These are phyloP conservation scores for Hirtodrosophila confusa DNA, from an alignment of 2,888 invertebrate genomes.

Conservation along the genomic window DNA sequence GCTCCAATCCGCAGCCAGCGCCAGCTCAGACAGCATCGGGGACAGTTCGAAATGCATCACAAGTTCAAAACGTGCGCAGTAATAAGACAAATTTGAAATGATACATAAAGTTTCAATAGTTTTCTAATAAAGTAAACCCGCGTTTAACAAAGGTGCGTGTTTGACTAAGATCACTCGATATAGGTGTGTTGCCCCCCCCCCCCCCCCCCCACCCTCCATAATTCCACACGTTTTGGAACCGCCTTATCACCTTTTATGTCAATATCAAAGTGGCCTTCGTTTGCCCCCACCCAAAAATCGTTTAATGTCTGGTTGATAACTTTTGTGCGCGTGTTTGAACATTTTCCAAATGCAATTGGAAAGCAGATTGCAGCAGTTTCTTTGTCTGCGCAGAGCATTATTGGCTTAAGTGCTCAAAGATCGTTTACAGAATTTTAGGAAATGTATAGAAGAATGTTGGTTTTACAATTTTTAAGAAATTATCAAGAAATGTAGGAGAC, in stretches of 20 bases:
- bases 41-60: slow-evolving; percentile 42
- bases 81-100: no score
- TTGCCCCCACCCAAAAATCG: slow-evolving; percentile 11
- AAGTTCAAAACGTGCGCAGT: slow-evolving; percentile 28
- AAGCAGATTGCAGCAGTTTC: slow-evolving; percentile 27
- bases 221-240: no score
- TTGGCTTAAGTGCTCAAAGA: no score
- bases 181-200: no score
- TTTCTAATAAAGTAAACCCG: no score
- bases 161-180: no score
- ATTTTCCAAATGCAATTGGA: slow-evolving; percentile 36
- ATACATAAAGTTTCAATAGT: no score
- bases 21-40: slow-evolving; percentile 24
- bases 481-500: no score
- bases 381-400: not conserved
- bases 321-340: slow-evolving; percentile 24
- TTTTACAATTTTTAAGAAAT: no score
- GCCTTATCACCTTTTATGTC: slow-evolving; percentile 27
- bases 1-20: slow-evolving; percentile 11
- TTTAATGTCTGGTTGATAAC: slow-evolving; percentile 25
- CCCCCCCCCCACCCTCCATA: no score
- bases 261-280: slow-evolving; percentile 8
- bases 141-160: not conserved
- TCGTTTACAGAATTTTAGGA: not conserved
- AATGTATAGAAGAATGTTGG: not conserved